A percentile compares a stretch with the other conserved stretches of the same genome.
phyloP scores from a whole-genome alignment of 2,113 vertebrate genomes.

The Zosterops lateralis region DNA sequence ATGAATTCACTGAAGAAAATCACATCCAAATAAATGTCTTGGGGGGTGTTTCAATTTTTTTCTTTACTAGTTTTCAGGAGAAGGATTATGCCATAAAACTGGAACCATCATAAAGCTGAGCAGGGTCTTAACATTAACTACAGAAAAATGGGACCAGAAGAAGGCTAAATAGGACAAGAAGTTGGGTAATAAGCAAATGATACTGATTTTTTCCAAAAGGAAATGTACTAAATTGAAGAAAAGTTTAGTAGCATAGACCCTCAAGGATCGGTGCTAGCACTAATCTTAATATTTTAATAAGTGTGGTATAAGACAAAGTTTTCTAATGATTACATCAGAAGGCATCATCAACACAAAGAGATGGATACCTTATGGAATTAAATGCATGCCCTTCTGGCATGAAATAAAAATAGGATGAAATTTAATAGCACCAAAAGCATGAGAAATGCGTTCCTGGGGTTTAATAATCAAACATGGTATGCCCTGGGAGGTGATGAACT shows the following conservation, averaged over 20 bases:
- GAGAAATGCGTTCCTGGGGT: not conserved
- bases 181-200: not conserved
- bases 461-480: not conserved
- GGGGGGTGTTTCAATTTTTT: not conserved
- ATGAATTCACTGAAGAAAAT: not conserved
- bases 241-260: not conserved
- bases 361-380: not conserved
- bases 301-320: not conserved
- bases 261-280: not conserved
- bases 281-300: not conserved
- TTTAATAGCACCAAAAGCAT: not conserved
- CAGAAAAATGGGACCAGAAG: not conserved
- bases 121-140: not conserved
- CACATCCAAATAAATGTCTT: not conserved
- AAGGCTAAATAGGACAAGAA: not conserved
- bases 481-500: not conserved
- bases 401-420: not conserved
- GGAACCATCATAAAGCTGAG: not conserved
- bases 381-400: not conserved
- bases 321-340: not conserved
- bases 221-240: not conserved
- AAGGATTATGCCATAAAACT: not conserved
- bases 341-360: not conserved
- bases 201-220: not conserved
- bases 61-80: not conserved